Conservation (phyloP, 2,888 invertebrate genomes). For the Acrobasis consociella region DNA sequence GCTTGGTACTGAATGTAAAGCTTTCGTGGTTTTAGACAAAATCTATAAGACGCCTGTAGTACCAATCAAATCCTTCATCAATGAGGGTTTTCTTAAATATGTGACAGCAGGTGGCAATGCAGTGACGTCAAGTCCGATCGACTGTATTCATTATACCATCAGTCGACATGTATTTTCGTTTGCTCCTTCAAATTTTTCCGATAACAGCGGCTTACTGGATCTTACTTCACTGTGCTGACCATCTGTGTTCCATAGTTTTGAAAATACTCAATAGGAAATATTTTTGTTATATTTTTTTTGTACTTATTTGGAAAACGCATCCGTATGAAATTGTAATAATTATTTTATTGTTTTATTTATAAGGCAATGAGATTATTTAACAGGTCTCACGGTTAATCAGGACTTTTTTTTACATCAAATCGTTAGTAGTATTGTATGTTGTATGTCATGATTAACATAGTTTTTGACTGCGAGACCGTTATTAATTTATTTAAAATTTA, state of each 20-base stretch:
- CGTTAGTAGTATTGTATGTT: conserved; percentile 16
- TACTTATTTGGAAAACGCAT: conserved; percentile 23
- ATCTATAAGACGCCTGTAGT: conserved; percentile 9
- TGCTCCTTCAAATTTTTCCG: too few relatives aligned
- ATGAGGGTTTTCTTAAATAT: not conserved
- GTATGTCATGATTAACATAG: not conserved
- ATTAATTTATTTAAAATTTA: conserved; percentile 28
- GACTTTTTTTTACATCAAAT: conserved; percentile 9
- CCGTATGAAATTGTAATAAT: not conserved
- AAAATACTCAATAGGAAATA: not conserved
- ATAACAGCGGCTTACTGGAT: too few relatives aligned
- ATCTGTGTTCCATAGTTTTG: too few relatives aligned
- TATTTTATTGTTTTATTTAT: not conserved
- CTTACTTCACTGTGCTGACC: too few relatives aligned
- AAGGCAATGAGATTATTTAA: conserved; percentile 19
- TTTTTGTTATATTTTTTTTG: conserved; percentile 23
- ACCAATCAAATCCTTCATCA: conserved; percentile 18
- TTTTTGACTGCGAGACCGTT: conserved; percentile 22
- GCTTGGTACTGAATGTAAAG: conserved; percentile 30
- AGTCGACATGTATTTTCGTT: too few relatives aligned
- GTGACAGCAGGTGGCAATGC: too few relatives aligned
- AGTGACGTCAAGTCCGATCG: too few relatives aligned
- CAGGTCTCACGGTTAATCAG: conserved; percentile 6
- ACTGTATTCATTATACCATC: too few relatives aligned
- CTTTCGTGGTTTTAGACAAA: conserved; percentile 22